Evolutionary conservation across 2,797 vertebrate species (phyloP).

Genomic region (Macroramphosus scolopax): DNA sequence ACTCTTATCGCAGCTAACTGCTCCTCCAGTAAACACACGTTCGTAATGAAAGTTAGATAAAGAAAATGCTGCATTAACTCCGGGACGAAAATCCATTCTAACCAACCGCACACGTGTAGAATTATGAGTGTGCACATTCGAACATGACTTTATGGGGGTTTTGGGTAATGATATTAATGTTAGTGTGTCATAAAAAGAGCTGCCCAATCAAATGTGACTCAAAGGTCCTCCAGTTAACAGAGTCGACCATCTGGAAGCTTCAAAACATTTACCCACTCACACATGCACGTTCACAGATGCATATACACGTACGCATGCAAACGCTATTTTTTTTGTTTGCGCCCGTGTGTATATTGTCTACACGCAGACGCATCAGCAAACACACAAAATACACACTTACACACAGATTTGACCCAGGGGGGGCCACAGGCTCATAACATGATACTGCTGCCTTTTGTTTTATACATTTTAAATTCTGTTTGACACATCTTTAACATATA

Average conservation of each 20-base stretch:
- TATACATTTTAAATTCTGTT: too few species aligned
- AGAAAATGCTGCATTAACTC: constrained; percentile 3
- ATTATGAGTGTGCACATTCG: too few species aligned
- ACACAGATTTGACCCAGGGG: not conserved
- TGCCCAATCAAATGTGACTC: constrained; percentile 10
- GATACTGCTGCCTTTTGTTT: constrained; percentile 1
- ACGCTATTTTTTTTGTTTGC: too few species aligned
- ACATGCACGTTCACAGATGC: not conserved
- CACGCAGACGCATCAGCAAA: constrained; percentile 11
- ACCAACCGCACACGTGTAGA: too few species aligned
- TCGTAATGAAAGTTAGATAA: not conserved
- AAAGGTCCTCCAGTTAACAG: not conserved
- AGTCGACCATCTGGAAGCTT: constrained; percentile 4
- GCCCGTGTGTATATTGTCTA: too few species aligned
- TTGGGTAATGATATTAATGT: too few species aligned
- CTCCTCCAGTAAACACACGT: not conserved
- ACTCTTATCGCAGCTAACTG: not conserved
- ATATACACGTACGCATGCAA: not conserved
- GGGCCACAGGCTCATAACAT: constrained; percentile 10
- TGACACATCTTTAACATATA: too few species aligned
- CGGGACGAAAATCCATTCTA: too few species aligned
- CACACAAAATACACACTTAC: constrained; percentile 2
- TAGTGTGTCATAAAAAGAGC: constrained; percentile 9
- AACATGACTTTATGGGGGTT: not conserved
- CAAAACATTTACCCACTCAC: not conserved